A percentile compares a stretch with the other conserved stretches of the same genome.
These are phyloP conservation scores for Mesoclemmys tuberculata DNA, from an alignment of 2,113 vertebrate genomes.

Conservation along the genomic window DNA sequence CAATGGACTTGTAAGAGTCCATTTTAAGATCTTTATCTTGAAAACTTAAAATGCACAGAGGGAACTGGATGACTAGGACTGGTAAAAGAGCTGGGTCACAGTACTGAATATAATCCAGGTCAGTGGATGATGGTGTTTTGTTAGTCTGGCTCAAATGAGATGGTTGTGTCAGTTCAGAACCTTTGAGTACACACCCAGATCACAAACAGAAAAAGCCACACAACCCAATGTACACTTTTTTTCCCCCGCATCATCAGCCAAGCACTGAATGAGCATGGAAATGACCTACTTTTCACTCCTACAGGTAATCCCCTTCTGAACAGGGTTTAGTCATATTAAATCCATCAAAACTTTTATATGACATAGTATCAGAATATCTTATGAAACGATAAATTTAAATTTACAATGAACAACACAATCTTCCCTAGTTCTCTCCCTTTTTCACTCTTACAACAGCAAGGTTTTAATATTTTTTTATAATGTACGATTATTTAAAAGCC, in stretches of 20 bases:
- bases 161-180: background rate
- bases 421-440: background rate
- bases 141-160: background rate
- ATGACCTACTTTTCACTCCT: background rate
- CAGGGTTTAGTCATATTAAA: background rate
- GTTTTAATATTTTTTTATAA: no score
- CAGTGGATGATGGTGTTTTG: background rate
- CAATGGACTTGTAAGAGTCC: background rate
- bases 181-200: background rate
- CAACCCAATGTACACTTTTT: background rate
- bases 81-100: background rate
- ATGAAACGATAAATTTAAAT: background rate
- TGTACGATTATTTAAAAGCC: no score
- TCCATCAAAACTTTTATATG: background rate
- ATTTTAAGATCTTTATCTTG: background rate
- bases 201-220: background rate
- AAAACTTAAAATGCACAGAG: background rate
- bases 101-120: background rate
- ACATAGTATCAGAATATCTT: no score
- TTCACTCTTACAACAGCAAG: background rate
- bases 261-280: background rate
- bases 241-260: background rate
- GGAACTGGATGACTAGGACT: background rate
- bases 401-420: background rate
- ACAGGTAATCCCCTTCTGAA: background rate